Evolutionary conservation across 2,113 vertebrate genomes (phyloP).

Genomic region (Synchiropus splendidus): DNA sequence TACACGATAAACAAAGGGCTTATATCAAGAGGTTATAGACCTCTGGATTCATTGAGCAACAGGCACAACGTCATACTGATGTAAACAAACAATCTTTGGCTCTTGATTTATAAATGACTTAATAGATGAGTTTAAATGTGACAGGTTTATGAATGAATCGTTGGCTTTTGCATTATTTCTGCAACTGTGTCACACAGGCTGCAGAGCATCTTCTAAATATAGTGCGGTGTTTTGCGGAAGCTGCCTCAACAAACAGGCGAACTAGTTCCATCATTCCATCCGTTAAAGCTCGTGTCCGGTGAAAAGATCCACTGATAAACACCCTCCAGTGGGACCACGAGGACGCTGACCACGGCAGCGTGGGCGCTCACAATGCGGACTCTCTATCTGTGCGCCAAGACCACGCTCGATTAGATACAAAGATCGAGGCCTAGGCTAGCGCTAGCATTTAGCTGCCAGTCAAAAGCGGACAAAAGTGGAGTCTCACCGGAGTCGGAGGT

Average conservation of each 20-base stretch:
- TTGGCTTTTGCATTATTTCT: not conserved
- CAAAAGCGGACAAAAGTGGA: conserved; percentile 9
- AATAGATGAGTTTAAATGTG: too few species aligned
- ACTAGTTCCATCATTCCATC: conserved; percentile 7
- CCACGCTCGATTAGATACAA: conserved; percentile 46
- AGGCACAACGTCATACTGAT: too few species aligned
- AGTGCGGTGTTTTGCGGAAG: conserved; percentile 40
- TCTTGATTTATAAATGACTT: too few species aligned
- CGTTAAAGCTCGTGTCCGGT: not conserved
- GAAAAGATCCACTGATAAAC: not conserved
- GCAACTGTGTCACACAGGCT: not conserved
- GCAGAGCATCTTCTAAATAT: conserved; percentile 4
- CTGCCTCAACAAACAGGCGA: conserved; percentile 19
- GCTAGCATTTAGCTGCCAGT: conserved; percentile 17
- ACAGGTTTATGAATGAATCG: too few species aligned
- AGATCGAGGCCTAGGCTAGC: conserved; percentile 60
- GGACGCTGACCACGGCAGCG: conserved; percentile 6
- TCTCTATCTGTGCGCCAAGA: conserved; percentile 30
- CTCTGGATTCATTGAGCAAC: too few species aligned
- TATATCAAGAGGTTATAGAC: too few species aligned
- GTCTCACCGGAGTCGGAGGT: conserved; percentile 11
- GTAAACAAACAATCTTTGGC: too few species aligned
- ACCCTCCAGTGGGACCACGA: not conserved
- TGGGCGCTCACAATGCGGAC: conserved; percentile 26
- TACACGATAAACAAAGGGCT: too few species aligned